phyloP scores from a whole-genome alignment of 2,888 invertebrate genomes.

The Cosmia trapezina region DNA sequence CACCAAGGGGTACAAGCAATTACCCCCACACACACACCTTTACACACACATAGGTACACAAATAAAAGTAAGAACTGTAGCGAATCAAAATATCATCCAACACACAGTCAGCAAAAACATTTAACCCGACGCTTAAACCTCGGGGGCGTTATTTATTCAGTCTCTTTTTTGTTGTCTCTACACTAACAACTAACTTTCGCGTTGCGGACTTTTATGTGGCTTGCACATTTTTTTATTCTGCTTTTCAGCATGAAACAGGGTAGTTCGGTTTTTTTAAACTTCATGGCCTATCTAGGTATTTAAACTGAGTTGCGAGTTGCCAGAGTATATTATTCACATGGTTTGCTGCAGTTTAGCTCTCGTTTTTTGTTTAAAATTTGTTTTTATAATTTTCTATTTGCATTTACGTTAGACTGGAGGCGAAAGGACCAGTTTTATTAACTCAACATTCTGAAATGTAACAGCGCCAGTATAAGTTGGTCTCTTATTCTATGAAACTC shows the following conservation, averaged over 20 bases:
- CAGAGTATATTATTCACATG: conserved; percentile 35
- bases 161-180: conserved; percentile 54
- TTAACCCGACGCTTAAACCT: conserved; percentile 50
- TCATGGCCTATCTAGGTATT: conserved; percentile 27
- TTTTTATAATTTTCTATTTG: conserved; percentile 7
- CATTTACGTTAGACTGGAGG: neutral
- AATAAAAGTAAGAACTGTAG: conserved; percentile 1
- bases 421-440: neutral
- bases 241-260: conserved; percentile 28
- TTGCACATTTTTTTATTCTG: conserved; percentile 32
- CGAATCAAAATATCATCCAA: conserved; percentile 38
- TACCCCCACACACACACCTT: neutral
- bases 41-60: neutral
- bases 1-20: conserved; percentile 5
- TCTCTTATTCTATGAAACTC: neutral
- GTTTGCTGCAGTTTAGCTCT: conserved; percentile 19
- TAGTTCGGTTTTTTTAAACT: conserved; percentile 31
- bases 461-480: neutral
- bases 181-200: conserved; percentile 59
- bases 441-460: neutral
- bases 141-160: conserved; percentile 58
- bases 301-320: conserved; percentile 39
- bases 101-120: conserved; percentile 53
- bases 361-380: conserved; percentile 19
- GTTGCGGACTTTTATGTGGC: conserved; percentile 51